A percentile compares a stretch with the other conserved stretches of the same genome.
Conservation (phyloP, 2,113 vertebrate genomes). For the Benitochromis conjunctus region DNA sequence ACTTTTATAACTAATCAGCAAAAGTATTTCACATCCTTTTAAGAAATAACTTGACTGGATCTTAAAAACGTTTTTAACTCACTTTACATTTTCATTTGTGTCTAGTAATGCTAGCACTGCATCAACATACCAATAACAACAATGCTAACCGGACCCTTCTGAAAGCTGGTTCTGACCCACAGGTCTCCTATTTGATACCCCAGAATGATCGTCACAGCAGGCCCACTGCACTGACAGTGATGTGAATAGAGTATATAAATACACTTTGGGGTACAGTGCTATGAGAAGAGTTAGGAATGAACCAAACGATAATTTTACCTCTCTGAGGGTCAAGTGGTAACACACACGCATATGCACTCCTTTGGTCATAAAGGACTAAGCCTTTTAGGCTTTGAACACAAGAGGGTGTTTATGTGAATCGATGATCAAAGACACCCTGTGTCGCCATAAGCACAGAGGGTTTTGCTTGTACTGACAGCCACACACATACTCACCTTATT, state of each 20-base stretch:
- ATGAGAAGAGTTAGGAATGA: background rate
- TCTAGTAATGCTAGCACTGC: background rate
- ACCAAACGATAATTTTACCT: background rate
- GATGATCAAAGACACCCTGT: constrained; percentile 63
- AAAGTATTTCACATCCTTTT: background rate
- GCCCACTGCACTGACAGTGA: background rate
- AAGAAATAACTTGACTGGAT: rapidly evolving
- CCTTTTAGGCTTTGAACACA: constrained; percentile 66
- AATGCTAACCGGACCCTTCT: background rate
- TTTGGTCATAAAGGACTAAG: constrained; percentile 41
- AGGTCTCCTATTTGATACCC: background rate
- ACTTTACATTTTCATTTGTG: background rate
- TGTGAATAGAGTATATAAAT: background rate
- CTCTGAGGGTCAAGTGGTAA: constrained; percentile 12
- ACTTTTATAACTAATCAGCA: background rate
- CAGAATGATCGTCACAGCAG: background rate
- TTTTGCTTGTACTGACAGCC: constrained; percentile 28
- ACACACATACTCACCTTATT: constrained; percentile 37
- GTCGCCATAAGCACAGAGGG: constrained; percentile 43
- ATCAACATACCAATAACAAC: background rate
- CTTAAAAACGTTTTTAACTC: background rate
- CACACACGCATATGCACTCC: background rate
- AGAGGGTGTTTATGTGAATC: constrained; percentile 70
- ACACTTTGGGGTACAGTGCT: background rate
- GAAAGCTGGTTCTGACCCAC: background rate